A percentile compares a stretch with the other conserved stretches of the same genome.
phyloP scores from a whole-genome alignment of 2,797 vertebrate species.

The Periparus ater region DNA sequence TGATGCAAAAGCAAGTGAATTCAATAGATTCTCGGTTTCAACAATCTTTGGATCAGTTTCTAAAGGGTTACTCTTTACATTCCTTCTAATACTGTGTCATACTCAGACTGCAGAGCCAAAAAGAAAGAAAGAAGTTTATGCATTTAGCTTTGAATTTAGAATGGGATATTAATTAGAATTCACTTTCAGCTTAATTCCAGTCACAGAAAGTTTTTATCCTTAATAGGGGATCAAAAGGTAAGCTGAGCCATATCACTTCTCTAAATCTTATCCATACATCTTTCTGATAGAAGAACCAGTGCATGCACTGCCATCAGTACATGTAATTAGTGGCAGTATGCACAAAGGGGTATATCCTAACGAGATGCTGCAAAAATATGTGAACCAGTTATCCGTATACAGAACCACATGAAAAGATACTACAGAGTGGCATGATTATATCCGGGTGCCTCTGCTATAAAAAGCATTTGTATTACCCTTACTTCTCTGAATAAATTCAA shows the following conservation, averaged over 20 bases:
- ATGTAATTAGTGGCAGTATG: background rate
- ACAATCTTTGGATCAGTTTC: background rate
- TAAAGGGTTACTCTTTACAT: background rate
- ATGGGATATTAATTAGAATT: background rate
- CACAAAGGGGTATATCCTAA: background rate
- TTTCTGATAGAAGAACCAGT: background rate
- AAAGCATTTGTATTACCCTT: conserved; percentile 79
- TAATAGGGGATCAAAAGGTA: background rate
- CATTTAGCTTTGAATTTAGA: background rate
- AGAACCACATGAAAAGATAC: conserved; percentile 11
- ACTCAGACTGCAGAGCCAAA: background rate
- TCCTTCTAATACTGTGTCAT: background rate
- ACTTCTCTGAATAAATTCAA: conserved; percentile 89
- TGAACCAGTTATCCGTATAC: background rate
- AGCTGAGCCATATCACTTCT: background rate
- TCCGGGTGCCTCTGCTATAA: conserved; percentile 37
- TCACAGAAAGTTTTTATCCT: background rate
- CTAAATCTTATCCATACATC: background rate
- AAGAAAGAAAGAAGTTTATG: background rate
- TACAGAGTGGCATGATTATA: conserved; percentile 36
- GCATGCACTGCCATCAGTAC: background rate
- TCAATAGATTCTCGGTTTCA: background rate
- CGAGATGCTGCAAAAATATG: background rate
- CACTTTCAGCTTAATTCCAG: background rate
- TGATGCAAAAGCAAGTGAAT: background rate